Base-by-base conservation (phyloP, 2,888 invertebrate species). In the Caenorhabditis sinica region DNA sequence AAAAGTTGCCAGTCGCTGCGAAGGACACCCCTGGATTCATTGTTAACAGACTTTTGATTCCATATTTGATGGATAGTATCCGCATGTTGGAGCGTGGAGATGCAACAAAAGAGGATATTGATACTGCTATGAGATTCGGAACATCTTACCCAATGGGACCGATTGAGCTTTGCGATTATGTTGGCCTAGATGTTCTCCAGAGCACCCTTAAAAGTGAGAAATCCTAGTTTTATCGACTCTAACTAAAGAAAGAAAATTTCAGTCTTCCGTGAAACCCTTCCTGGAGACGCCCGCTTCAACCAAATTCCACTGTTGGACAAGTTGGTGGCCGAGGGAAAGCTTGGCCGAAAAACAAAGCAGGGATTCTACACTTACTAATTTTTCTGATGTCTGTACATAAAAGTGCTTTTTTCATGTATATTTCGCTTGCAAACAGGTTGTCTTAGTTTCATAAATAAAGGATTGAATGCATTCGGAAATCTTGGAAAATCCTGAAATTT, bases 1-100 rank as follows among this genome's bases (percentile, higher is more conserved):
- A 96, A 49, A 97, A 97, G 94, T 95, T 95, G 23, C 95, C 96
- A 89, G 96, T 97, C 89, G 95, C 95, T 0, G 96, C 96, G 93
- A 96, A 96, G 94, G 97, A 97, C 93, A 96, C 96, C 0, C 96
- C 96, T 33, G 97, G 97, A 5, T 97, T 97, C 93, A 96, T 97
- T 83, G 97, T 97, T 36, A 97, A 97, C 93, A 94, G 97, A 36
- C 94, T 97, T 58, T 94, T 97, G 71, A 95, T 96, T 13, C 97
- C 97, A 0, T 96, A 96, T 91, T 94, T 96, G 88, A 94, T 95
- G 89, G 97, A 97, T 93, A 96, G 88, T 23, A 90, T 91, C 74
- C 82, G 90, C 20, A 90, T 91, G 90, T 79, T 89, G 33, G 93
- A 96, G 96, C 60, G 89, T 93, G 94, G 94, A 69, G 95, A 95